Conservation (phyloP, 2,113 vertebrate species). For the Guaruba guarouba region DNA sequence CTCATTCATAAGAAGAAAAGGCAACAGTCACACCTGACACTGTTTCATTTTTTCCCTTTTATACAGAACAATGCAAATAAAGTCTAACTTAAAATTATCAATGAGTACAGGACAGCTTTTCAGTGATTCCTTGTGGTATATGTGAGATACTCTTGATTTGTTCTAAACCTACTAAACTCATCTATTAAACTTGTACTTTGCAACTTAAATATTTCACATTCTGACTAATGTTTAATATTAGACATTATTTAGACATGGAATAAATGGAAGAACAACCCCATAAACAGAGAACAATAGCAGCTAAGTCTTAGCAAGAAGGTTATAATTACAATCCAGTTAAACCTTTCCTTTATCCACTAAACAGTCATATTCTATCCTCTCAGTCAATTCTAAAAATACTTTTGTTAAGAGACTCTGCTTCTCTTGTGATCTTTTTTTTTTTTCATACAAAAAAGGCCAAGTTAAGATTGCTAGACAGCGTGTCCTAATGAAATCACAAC, state of each 20-base stretch:
- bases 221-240: no score
- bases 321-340: background rate
- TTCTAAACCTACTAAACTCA: background rate
- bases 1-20: no score
- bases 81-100: background rate
- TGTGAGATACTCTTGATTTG: background rate
- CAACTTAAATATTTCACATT: background rate
- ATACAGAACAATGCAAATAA: background rate
- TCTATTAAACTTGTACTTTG: background rate
- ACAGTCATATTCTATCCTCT: no score
- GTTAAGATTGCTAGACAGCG: background rate
- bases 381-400: no score
- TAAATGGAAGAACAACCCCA: background rate
- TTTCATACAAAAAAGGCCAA: background rate
- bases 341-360: background rate
- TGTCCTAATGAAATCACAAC: background rate
- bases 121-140: background rate
- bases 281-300: background rate
- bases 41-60: background rate
- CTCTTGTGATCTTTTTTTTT: background rate
- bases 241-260: no score
- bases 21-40: no score
- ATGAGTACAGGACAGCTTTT: background rate
- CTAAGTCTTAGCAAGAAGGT: background rate
- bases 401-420: background rate